Percentiles rank a stretch among this genome's conserved stretches.
Evolutionary conservation across 2,113 vertebrate genomes (phyloP).

Genomic region (Rhipidura dahli): DNA sequence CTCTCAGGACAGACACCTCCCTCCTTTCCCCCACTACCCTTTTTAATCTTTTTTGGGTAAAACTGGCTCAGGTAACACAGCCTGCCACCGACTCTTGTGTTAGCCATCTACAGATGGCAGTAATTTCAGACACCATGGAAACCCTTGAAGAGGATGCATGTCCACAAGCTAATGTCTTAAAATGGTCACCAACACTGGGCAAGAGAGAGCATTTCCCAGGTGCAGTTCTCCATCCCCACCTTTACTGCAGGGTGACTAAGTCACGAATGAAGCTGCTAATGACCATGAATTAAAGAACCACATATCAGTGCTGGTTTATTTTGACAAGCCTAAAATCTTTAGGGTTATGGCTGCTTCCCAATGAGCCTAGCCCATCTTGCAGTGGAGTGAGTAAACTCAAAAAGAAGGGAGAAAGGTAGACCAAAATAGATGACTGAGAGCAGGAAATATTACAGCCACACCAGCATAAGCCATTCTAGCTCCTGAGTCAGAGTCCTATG

Average conservation of each 20-base stretch:
- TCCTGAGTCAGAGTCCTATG: constrained; percentile 19
- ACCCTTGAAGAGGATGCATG: neutral
- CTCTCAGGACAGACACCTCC: neutral
- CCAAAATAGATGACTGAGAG: neutral
- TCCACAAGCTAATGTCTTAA: neutral
- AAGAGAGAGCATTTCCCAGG: neutral
- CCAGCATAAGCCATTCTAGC: neutral
- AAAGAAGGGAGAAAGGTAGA: neutral
- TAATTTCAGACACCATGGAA: neutral
- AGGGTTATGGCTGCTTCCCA: neutral
- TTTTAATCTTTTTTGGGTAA: neutral
- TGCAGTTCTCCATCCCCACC: neutral
- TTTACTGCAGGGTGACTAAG: neutral
- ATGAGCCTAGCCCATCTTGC: neutral
- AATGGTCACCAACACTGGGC: neutral
- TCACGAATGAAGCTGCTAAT: neutral
- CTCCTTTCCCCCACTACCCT: neutral
- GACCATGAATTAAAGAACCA: neutral
- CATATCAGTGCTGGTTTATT: neutral
- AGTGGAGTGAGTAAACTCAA: neutral
- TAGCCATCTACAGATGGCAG: neutral
- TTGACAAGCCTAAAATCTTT: neutral
- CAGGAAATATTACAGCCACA: neutral
- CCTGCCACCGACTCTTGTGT: neutral
- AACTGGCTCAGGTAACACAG: neutral